Evolutionary conservation across 2,113 vertebrate genomes (phyloP).

Genomic region (Oxygymnocypris stewartii): DNA sequence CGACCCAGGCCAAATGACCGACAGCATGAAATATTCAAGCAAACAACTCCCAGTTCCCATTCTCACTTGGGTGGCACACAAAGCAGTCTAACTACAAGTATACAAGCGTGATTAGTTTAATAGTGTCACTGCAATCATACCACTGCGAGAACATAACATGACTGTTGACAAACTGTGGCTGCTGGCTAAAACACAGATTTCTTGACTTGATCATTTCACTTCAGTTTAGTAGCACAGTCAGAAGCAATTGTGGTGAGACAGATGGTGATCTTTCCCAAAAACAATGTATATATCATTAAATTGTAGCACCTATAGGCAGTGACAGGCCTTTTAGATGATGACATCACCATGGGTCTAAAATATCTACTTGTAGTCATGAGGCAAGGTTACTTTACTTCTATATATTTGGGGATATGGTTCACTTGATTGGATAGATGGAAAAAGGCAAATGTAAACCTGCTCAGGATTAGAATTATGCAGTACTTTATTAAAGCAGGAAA

Average conservation of each 20-base stretch:
- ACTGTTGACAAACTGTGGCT: slow-evolving; percentile 13
- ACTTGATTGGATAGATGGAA: not conserved
- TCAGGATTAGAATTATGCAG: not conserved
- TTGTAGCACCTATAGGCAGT: slow-evolving; percentile 10
- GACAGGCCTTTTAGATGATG: too few relatives aligned
- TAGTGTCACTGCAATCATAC: slow-evolving; percentile 5
- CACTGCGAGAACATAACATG: slow-evolving; percentile 45
- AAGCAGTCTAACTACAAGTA: slow-evolving; percentile 21
- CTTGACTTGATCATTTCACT: not conserved
- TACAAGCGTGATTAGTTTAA: slow-evolving; percentile 6
- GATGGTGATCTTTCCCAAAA: slow-evolving; percentile 21
- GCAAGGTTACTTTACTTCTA: not conserved
- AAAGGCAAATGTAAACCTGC: not conserved
- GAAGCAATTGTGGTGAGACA: slow-evolving; percentile 32
- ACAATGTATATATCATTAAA: slow-evolving; percentile 24
- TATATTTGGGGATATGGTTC: not conserved
- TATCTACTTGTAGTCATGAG: not conserved
- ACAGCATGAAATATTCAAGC: slow-evolving; percentile 58
- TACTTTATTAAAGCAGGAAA: not conserved
- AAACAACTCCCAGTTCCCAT: slow-evolving; percentile 17
- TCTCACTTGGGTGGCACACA: slow-evolving; percentile 56
- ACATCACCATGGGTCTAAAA: not conserved
- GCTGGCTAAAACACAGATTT: slow-evolving; percentile 17
- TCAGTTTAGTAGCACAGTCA: not conserved
- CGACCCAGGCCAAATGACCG: slow-evolving; percentile 46